A percentile compares a stretch with the other conserved stretches of the same genome.
Conservation (phyloP, 2,797 vertebrate species). For the Enteromius trimaculatus region DNA sequence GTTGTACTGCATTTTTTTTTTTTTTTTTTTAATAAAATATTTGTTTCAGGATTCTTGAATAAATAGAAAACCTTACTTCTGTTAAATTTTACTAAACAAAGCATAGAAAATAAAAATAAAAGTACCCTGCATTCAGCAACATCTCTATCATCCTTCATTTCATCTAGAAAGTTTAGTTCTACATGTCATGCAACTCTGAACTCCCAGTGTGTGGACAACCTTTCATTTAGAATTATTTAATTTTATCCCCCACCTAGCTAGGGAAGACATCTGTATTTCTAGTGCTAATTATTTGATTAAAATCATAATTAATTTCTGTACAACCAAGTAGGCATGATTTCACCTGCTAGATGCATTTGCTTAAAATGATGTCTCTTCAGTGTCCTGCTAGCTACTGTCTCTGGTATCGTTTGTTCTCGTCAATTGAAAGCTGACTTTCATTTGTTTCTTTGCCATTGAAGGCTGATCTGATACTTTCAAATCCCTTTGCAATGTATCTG, state of each 20-base stretch:
- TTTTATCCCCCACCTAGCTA: not conserved
- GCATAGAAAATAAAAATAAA: not conserved
- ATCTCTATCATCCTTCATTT: not conserved
- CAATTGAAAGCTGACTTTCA: too few species aligned
- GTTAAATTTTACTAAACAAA: not conserved
- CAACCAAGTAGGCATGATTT: not conserved
- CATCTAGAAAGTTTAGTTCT: not conserved
- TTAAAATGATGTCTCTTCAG: not conserved
- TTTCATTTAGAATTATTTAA: not conserved
- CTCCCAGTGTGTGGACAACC: not conserved
- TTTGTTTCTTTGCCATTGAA: not conserved
- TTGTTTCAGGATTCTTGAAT: not conserved
- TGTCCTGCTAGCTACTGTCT: not conserved
- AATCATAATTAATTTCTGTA: not conserved
- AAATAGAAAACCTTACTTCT: not conserved
- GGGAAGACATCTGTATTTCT: not conserved
- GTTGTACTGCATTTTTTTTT: not conserved
- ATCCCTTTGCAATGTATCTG: conserved; percentile 1
- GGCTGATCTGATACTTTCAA: conserved; percentile 11
- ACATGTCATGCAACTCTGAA: not conserved
- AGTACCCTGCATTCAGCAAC: not conserved
- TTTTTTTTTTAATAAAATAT: not conserved
- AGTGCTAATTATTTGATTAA: not conserved
- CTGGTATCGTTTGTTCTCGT: not conserved
- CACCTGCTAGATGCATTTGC: not conserved